Evolutionary conservation across 2,113 vertebrate genomes (phyloP), one percentile per base, ranked within the genome.

Genomic region (Aleadryas rufinucha): DNA sequence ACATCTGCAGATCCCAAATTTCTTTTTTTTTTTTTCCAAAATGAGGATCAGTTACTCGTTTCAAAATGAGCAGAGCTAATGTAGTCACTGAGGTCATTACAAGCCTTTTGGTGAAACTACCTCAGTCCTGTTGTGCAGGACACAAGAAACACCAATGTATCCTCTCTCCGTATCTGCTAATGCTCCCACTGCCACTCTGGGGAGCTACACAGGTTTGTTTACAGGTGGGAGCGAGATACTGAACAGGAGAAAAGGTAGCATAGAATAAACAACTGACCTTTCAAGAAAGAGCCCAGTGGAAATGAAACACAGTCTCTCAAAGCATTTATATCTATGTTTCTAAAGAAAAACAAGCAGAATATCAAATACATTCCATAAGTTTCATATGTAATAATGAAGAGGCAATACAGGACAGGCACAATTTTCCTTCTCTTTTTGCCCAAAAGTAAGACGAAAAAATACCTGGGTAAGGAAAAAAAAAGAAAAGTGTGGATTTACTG

Each of bases 111-210:
- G 50, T 27, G 45, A 47, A 76, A 42, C 3, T 57, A 19, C 28
- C 33, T 87, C 53, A 19, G 45, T 28, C 37, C 30, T 1, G 0
- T 4, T 33, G 31, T 8, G 22, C 35, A 61, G 4, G 0, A 45
- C n/a, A 31, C 0, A 31, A 30, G 12, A 57, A 56, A 16, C 10
- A 44, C 6, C 39, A 17, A 2, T 2, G 17, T 37, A 10, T 35
- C n/a, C 23, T 22, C 7, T 28, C 24, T 24, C 47, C 6, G 8
- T 21, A 30, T 26, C 33, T 39, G 9, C 18, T 14, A 7, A 22
- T 3, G 28, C 21, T 87, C 44, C n/a, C 72, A 52, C 35, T 50
- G 17, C 30, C 2, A 1, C 54, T 59, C 50, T 4, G 7, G 47
- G 27, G 33, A 75, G 9, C 28, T 6, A 1, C 45, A 47, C 17